Conservation (phyloP, 2,888 invertebrate genomes). For the Boloria euphrosyne region DNA sequence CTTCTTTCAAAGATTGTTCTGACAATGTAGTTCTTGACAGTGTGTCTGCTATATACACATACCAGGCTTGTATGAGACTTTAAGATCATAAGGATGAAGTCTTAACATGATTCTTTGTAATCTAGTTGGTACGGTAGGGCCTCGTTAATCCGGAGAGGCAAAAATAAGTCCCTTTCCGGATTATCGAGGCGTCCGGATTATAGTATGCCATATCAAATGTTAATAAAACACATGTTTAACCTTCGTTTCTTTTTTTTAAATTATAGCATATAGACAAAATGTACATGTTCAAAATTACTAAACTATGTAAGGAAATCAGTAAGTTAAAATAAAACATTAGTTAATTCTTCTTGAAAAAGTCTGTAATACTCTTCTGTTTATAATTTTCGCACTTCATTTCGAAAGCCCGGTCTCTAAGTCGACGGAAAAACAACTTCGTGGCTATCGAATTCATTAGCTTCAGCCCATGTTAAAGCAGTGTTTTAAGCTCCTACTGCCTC, state of each 20-base stretch:
- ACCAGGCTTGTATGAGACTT: too few relatives aligned
- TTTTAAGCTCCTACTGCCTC: constrained; percentile 13
- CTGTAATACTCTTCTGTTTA: constrained; percentile 37
- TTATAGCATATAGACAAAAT: constrained; percentile 33
- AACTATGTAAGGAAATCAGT: neutral
- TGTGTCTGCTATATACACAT: too few relatives aligned
- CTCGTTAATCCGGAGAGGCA: constrained; percentile 32
- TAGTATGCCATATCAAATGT: constrained; percentile 30
- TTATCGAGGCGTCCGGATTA: constrained; percentile 33
- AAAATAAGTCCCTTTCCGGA: constrained; percentile 34
- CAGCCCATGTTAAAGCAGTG: constrained; percentile 21
- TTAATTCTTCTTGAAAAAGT: constrained; percentile 32
- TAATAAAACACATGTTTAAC: constrained; percentile 32
- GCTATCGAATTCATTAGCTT: constrained; percentile 17
- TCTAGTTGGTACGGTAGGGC: neutral
- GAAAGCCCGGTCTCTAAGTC: constrained; percentile 39
- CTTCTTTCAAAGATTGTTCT: too few relatives aligned
- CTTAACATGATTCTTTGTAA: too few relatives aligned
- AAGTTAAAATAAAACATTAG: constrained; percentile 32
- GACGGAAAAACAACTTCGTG: constrained; percentile 40
- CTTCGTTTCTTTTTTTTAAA: constrained; percentile 34
- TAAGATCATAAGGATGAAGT: too few relatives aligned
- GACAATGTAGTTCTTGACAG: too few relatives aligned
- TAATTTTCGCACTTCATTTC: constrained; percentile 37
- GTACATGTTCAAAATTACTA: too few relatives aligned